A percentile compares a stretch with the other conserved stretches of the same genome.
Conservation (phyloP, 1,140 invertebrate species). For the Neocloeon triangulifer region DNA sequence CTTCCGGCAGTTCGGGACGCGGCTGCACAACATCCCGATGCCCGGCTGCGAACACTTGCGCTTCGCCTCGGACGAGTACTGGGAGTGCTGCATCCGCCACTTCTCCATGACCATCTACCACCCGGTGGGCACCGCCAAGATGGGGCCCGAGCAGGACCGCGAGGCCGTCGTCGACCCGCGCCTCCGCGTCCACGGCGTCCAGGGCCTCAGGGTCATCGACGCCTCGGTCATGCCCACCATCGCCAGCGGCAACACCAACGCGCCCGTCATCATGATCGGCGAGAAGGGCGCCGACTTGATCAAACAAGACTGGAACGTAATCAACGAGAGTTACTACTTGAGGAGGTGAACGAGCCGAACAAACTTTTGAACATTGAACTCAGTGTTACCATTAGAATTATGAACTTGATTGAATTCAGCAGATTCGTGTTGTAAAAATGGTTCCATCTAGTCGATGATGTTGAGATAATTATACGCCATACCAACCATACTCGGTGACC, state of each 20-base stretch:
- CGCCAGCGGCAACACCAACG: constrained; percentile 54
- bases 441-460: too few relatives aligned
- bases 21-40: constrained; percentile 43
- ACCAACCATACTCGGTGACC: too few relatives aligned
- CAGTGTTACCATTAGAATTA: too few relatives aligned
- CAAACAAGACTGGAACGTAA: constrained; percentile 39
- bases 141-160: constrained; percentile 52
- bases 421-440: too few relatives aligned
- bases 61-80: constrained; percentile 54
- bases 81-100: constrained; percentile 64
- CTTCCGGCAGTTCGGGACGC: constrained; percentile 57
- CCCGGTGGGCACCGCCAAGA: constrained; percentile 39
- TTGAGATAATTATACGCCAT: too few relatives aligned
- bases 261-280: constrained; percentile 65
- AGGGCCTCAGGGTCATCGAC: constrained; percentile 60
- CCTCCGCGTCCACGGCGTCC: constrained; percentile 49
- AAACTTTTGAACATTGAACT: too few relatives aligned
- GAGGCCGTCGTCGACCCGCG: constrained; percentile 61
- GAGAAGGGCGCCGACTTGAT: constrained; percentile 69
- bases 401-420: too few relatives aligned
- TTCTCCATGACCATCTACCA: constrained; percentile 67
- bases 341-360: too few relatives aligned
- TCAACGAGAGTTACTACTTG: too few relatives aligned
- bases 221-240: constrained; percentile 78
- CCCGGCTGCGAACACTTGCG: constrained; percentile 51